phyloP scores from a whole-genome alignment of 2,797 vertebrate genomes.

The Phoxinus dragarum region DNA sequence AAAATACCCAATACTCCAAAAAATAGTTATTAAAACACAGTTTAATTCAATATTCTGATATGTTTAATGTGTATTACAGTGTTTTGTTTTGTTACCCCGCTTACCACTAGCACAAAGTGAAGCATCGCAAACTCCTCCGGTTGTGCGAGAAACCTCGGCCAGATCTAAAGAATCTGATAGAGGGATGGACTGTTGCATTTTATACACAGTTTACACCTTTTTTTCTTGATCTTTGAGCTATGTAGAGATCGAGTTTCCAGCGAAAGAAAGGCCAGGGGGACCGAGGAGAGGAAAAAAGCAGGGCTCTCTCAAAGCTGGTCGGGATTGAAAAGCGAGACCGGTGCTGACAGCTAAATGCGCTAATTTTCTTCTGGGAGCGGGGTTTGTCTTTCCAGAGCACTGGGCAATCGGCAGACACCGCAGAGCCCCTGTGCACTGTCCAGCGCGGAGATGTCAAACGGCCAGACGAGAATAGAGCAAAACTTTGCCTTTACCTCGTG shows the following conservation, averaged over 20 bases:
- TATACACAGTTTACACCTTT: conserved; percentile 93
- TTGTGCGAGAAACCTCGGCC: conserved; percentile 60
- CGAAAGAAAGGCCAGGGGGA: conserved; percentile 78
- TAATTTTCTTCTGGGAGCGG: conserved; percentile 94
- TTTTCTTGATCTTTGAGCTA: conserved; percentile 89
- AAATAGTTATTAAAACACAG: not conserved
- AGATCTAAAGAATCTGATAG: conserved; percentile 76
- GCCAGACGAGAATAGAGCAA: not conserved
- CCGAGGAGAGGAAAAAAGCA: conserved; percentile 59
- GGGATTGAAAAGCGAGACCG: conserved; percentile 94
- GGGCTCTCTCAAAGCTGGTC: conserved; percentile 88
- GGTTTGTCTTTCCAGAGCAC: conserved; percentile 87
- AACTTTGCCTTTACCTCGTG: conserved; percentile 39
- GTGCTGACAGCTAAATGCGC: conserved; percentile 99
- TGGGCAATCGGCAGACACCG: conserved; percentile 84
- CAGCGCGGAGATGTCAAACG: conserved; percentile 81
- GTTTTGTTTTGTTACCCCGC: not conserved
- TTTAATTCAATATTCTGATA: not conserved
- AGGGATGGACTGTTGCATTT: conserved; percentile 86
- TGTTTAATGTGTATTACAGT: not conserved
- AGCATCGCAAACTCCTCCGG: not conserved
- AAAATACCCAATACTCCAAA: not conserved
- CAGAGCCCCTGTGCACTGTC: conserved; percentile 83
- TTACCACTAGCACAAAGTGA: not conserved
- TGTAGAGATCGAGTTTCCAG: conserved; percentile 88